phyloP scores from a whole-genome alignment of 23 tunicate species.

The Styela plicata region DNA sequence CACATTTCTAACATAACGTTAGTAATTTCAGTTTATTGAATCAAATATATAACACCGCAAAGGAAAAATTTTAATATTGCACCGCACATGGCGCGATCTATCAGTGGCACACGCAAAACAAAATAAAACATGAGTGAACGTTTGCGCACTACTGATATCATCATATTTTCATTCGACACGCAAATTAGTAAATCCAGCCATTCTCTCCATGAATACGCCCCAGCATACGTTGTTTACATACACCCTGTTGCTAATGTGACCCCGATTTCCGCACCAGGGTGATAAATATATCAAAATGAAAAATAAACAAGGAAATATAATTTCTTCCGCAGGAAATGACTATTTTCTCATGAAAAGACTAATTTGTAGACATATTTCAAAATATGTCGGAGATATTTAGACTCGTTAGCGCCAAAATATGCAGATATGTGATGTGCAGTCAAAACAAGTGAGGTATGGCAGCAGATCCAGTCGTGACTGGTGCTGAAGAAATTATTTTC shows the following conservation, averaged over 20 bases:
- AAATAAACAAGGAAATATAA: background rate
- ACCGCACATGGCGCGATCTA: too few relatives aligned
- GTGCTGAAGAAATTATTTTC: too few relatives aligned
- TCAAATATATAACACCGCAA: too few relatives aligned
- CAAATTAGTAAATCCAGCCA: too few relatives aligned
- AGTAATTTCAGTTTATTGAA: too few relatives aligned
- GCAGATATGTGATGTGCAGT: background rate
- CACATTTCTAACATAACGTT: too few relatives aligned
- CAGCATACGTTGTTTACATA: background rate
- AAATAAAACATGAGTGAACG: too few relatives aligned
- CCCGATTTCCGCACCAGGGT: background rate
- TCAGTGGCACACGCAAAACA: too few relatives aligned
- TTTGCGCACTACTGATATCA: too few relatives aligned
- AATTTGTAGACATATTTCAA: background rate
- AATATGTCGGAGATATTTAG: background rate
- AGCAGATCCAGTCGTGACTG: too few relatives aligned
- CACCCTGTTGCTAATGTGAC: background rate
- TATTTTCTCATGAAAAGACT: background rate
- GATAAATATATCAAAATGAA: background rate
- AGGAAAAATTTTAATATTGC: too few relatives aligned
- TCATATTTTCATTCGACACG: background rate
- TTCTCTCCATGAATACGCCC: background rate
- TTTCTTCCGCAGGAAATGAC: background rate
- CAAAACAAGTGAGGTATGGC: too few relatives aligned
- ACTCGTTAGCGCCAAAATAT: background rate